Conservation (phyloP, 2,797 vertebrate species). For the Chelmon rostratus region DNA sequence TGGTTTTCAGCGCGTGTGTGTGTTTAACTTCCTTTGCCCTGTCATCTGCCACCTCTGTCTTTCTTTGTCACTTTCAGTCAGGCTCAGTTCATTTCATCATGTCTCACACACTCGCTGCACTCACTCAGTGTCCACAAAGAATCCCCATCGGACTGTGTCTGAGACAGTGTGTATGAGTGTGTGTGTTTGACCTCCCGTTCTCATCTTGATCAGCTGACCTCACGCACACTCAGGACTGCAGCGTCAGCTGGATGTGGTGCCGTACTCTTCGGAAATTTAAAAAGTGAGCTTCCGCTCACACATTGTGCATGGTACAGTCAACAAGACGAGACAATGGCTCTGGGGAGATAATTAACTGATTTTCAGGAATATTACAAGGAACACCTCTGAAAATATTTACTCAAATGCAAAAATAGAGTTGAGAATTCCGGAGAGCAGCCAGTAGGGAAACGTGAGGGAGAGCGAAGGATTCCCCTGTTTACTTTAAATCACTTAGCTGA, state of each 20-base stretch:
- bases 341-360: conserved; percentile 47
- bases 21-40: conserved; percentile 43
- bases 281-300: conserved; percentile 40
- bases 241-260: conserved; percentile 29
- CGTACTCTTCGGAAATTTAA: conserved; percentile 16
- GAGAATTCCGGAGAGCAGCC: conserved; percentile 51
- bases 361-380: conserved; percentile 43
- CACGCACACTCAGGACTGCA: conserved; percentile 23
- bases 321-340: conserved; percentile 49
- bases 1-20: conserved; percentile 24
- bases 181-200: conserved; percentile 7
- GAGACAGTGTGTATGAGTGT: not conserved
- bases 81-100: conserved; percentile 33
- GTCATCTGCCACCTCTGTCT: conserved; percentile 44
- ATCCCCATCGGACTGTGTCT: not conserved
- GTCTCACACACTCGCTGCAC: conserved; percentile 11
- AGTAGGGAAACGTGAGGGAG: conserved; percentile 44
- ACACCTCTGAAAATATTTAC: conserved; percentile 50
- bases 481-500: conserved; percentile 40
- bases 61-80: conserved; percentile 14
- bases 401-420: conserved; percentile 36
- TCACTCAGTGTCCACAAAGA: conserved; percentile 17
- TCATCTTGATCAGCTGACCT: conserved; percentile 27
- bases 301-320: conserved; percentile 20
- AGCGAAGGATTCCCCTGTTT: conserved; percentile 38